phyloP scores from a whole-genome alignment of 2,113 vertebrate genomes.

The Amphiprion percula region DNA sequence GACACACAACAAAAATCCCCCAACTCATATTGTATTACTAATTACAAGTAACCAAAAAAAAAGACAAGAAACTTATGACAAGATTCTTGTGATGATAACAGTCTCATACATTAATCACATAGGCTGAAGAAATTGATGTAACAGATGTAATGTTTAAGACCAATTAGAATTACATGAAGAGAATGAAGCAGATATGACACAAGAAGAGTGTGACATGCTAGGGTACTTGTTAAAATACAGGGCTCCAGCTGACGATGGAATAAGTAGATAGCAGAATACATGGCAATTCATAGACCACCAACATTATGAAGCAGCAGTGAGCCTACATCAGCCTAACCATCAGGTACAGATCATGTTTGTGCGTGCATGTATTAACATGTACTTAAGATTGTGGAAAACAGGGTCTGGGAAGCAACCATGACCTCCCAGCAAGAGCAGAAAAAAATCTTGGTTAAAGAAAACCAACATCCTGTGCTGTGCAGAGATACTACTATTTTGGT shows the following conservation, averaged over 20 bases:
- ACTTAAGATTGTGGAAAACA: constrained; percentile 63
- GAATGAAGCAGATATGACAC: constrained; percentile 20
- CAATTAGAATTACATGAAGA: background rate
- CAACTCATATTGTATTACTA: background rate
- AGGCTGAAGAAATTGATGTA: background rate
- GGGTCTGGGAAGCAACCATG: constrained; percentile 48
- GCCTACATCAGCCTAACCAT: constrained; percentile 67
- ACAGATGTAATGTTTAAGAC: constrained; percentile 10
- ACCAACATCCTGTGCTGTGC: constrained; percentile 34
- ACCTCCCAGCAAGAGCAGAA: constrained; percentile 64
- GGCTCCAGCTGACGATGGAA: constrained; percentile 9
- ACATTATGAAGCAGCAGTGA: constrained; percentile 50
- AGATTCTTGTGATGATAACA: background rate
- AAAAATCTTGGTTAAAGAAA: constrained; percentile 34
- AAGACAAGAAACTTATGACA: background rate
- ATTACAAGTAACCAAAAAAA: background rate
- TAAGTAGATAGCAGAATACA: constrained; percentile 29
- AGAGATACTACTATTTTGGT: constrained; percentile 9
- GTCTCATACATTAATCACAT: background rate
- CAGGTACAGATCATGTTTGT: constrained; percentile 58
- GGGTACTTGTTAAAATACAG: constrained; percentile 9
- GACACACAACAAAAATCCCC: background rate
- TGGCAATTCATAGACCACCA: constrained; percentile 64
- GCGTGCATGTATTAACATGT: constrained; percentile 66
- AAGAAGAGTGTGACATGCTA: constrained; percentile 2